A percentile compares a stretch with the other conserved stretches of the same genome.
These are phyloP conservation scores for Danio choprae DNA, from an alignment of 2,797 vertebrate species.

Conservation along the genomic window DNA sequence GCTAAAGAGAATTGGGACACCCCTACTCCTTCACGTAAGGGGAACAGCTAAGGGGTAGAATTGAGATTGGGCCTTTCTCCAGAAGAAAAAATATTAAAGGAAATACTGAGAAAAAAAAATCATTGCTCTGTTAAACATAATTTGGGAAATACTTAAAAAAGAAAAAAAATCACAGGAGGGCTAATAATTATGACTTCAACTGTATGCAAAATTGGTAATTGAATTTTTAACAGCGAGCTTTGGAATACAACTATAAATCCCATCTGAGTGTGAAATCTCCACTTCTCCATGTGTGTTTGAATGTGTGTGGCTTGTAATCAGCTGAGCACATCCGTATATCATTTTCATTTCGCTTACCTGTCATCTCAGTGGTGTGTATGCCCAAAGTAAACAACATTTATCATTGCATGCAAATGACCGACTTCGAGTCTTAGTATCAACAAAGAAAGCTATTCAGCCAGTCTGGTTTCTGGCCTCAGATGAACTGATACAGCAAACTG, in stretches of 20 bases:
- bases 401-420: constrained; percentile 79
- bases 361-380: constrained; percentile 75
- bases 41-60: no score
- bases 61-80: no score
- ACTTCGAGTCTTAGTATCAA: constrained; percentile 47
- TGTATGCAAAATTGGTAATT: not conserved
- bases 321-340: constrained; percentile 66
- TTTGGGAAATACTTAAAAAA: no score
- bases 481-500: constrained; percentile 72
- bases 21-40: no score
- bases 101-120: no score
- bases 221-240: constrained; percentile 7
- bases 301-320: constrained; percentile 47
- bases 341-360: constrained; percentile 73
- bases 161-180: no score
- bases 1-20: no score
- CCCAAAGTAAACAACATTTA: constrained; percentile 81
- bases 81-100: no score
- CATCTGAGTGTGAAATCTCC: not conserved
- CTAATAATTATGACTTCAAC: no score
- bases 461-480: constrained; percentile 51
- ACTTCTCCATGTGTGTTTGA: constrained; percentile 20
- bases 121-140: no score
- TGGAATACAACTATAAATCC: not conserved
- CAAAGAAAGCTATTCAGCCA: constrained; percentile 41